Evolutionary conservation across 2,888 invertebrate species (phyloP).

Genomic region (Melolontha melolontha): DNA sequence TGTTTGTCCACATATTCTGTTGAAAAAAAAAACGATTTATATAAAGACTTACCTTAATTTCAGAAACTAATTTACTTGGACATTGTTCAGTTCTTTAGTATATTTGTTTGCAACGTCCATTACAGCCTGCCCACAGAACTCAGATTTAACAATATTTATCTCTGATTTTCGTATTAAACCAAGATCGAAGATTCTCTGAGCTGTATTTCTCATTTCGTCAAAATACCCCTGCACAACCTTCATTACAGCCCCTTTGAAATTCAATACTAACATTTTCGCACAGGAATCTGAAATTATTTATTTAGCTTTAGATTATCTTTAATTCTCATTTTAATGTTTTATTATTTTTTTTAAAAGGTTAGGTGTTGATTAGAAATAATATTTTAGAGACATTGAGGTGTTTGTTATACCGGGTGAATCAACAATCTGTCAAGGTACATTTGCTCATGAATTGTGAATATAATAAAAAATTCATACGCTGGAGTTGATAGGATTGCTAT

Average conservation of each 20-base stretch:
- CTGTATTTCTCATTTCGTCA: constrained; percentile 29
- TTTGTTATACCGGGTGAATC: too few relatives aligned
- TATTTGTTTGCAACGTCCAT: constrained; percentile 18
- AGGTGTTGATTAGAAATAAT: too few relatives aligned
- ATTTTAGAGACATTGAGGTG: too few relatives aligned
- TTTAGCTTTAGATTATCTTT: too few relatives aligned
- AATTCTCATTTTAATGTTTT: too few relatives aligned
- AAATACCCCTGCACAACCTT: constrained; percentile 36
- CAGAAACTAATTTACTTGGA: constrained; percentile 8
- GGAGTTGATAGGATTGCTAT: too few relatives aligned
- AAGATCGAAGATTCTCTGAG: constrained; percentile 28
- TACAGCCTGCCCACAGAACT: constrained; percentile 34
- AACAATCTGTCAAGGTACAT: too few relatives aligned
- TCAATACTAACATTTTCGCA: constrained; percentile 27
- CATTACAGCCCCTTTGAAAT: constrained; percentile 31
- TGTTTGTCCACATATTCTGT: constrained; percentile 25
- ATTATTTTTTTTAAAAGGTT: too few relatives aligned
- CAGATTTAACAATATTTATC: constrained; percentile 29
- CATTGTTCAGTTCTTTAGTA: constrained; percentile 10
- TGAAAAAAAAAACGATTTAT: not conserved
- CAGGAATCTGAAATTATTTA: constrained; percentile 24
- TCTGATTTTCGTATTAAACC: constrained; percentile 30
- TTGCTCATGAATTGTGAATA: too few relatives aligned
- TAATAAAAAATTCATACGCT: too few relatives aligned
- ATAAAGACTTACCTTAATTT: not conserved